A percentile compares a stretch with the other conserved stretches of the same genome.
These are phyloP conservation scores for Microcebus jonahi DNA, from an alignment of 2,113 vertebrate species.

Conservation along the genomic window DNA sequence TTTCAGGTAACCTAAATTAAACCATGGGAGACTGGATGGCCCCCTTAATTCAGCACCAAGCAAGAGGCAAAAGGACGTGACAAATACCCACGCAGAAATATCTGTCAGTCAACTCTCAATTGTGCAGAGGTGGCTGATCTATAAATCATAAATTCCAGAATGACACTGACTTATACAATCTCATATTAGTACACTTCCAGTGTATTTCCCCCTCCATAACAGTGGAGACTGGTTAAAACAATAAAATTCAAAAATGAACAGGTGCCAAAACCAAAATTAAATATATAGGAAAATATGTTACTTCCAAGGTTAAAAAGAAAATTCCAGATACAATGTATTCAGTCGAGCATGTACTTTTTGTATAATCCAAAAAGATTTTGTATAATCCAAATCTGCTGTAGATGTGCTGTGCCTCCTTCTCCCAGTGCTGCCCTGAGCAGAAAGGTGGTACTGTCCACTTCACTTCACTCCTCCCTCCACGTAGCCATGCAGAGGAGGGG, in stretches of 20 bases:
- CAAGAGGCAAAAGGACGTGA: neutral
- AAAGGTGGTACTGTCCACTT: neutral
- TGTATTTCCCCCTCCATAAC: neutral
- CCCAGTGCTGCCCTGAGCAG: neutral
- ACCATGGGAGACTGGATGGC: neutral
- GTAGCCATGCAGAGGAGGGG: neutral
- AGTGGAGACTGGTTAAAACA: neutral
- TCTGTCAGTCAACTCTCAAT: neutral
- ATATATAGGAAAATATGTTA: neutral
- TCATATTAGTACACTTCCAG: neutral
- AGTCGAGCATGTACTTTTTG: neutral
- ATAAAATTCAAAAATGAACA: slow-evolving; percentile 1
- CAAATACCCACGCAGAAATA: neutral
- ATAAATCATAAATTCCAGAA: neutral
- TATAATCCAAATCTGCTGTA: neutral
- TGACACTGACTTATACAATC: neutral
- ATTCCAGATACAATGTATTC: neutral
- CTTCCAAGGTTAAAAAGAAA: neutral
- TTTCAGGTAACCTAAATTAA: slow-evolving; percentile 29
- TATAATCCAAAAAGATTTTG: neutral
- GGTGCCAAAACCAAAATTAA: slow-evolving; percentile 23
- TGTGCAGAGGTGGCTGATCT: neutral
- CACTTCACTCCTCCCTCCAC: neutral
- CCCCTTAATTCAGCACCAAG: neutral
- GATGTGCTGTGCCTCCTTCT: neutral